Base-by-base conservation (phyloP, 1,140 invertebrate genomes). In the Orchestia grillus region DNA sequence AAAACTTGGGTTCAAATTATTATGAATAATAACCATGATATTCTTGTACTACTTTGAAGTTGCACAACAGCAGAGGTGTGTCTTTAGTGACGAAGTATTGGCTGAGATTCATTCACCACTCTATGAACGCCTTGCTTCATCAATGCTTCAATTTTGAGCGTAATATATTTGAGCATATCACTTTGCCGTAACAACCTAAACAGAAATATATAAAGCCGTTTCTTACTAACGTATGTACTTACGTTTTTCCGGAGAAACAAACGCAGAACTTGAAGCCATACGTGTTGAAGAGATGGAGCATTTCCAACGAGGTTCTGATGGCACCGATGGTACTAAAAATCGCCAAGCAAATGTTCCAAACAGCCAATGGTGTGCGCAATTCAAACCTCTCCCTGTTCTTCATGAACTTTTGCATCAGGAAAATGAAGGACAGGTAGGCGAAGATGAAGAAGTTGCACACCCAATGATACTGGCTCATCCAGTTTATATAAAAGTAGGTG, bases 181-280 rank as follows among this genome's bases (percentile, higher is more conserved):
- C 62, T 15, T 28, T 3, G 62, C 15, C 36, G 62, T 77, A 23
- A 36, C 36, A 36, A 15, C 11, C 15, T 36, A 77, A 23, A 36
- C 62, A 77, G 1, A 77, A 8, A 53, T 8, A 19, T 19, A 6
- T 53, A 53, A 19, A 36, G 1, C 11, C 1, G 28, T 28, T 36
- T 15, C 15, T 36, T 36, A 77, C 28, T 77, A 23, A 19, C 3
- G 15, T 15, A 77, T 77, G 16, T 92, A 96, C 96, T 96, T 91
- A 96, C 96, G 77, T 87, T 87, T 96, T 87, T 44, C 96, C 96
- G 28, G 77, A 96, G 96, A 96, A 91, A 53, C 96, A 96, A 16
- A 96, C 88, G 45, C 77, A 90, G 77, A 91, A 96, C 47, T 96
- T 88, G 87, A 96, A 57, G 6, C 96, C 96, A 47, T 88, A 96